Evolutionary conservation across 2,113 vertebrate genomes (phyloP), one percentile per base, ranked within the genome.

Genomic region (Apus apus): DNA sequence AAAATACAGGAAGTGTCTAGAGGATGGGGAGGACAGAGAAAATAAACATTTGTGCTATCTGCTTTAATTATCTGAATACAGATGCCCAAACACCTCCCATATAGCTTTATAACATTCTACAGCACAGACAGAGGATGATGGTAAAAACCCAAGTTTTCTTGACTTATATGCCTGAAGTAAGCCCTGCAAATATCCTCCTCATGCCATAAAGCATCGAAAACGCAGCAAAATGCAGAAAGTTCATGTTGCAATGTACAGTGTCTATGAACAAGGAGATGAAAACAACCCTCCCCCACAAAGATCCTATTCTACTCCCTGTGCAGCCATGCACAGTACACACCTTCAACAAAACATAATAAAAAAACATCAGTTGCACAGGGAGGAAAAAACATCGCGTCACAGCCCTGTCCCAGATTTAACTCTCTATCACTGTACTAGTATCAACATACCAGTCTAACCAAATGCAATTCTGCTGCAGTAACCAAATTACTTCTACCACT

Each of bases 401-500:
- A 62, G 74, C 66, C 78, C 65, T 34, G 60, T 10, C 61, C 53
- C 56, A 34, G 11, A 53, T 36, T 43, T 62, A 70, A 72, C 62
- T 78, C 73, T 29, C 0, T 36, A 85, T 48, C 70, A n/a, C 45
- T 36, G 13, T 8, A 58, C 57, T 36, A 70, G 8, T 10, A 79
- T 25, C 68, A 85, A 50, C 48, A 86, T 86, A 25, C 22, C 61
- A 67, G 73, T 9, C 60, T 48, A 90, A 86, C 46, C 76, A 61
- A 93, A 94, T 2, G 12, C 72, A 88, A 50, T 45, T 80, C 87
- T 91, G 92, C 87, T 85, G 79, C 75, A 86, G 67, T 38, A 80
- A 67, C 71, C 78, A 74, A 88, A 93, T 96, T 64, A 93, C 60
- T 95, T 94, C 87, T 86, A 67, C 29, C 38, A 77, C 72, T 89